Percentiles rank a stretch among this genome's conserved stretches.
phyloP scores from a whole-genome alignment of 2,113 vertebrate species.

The Colossoma macropomum region DNA sequence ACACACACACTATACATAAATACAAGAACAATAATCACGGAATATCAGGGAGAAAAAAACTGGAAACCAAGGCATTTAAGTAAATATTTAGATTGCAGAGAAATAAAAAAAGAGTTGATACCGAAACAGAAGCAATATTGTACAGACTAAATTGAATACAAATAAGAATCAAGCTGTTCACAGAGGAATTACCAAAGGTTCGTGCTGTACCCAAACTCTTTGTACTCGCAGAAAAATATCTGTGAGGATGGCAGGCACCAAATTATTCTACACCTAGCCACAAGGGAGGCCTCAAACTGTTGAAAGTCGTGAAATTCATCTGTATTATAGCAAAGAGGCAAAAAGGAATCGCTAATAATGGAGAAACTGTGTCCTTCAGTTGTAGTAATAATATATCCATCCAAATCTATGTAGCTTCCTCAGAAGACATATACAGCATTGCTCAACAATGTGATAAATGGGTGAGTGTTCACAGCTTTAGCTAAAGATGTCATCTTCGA shows the following conservation, averaged over 20 bases:
- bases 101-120: conserved; percentile 85
- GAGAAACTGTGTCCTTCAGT: conserved; percentile 45
- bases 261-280: not conserved
- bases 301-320: conserved; percentile 58
- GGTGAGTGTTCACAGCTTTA: conserved; percentile 52
- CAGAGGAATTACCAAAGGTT: conserved; percentile 60
- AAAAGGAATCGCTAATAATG: conserved; percentile 48
- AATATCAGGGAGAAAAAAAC: conserved; percentile 98
- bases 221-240: conserved; percentile 55
- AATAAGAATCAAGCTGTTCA: conserved; percentile 53
- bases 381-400: conserved; percentile 49
- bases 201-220: conserved; percentile 55
- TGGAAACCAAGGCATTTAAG: conserved; percentile 90
- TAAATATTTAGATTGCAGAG: conserved; percentile 88
- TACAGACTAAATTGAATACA: conserved; percentile 58
- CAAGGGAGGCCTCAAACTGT: conserved; percentile 55
- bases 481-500: conserved; percentile 65
- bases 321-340: conserved; percentile 52
- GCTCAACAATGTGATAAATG: conserved; percentile 42
- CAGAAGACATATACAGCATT: conserved; percentile 65
- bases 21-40: conserved; percentile 99
- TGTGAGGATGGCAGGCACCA: conserved; percentile 17
- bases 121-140: conserved; percentile 77
- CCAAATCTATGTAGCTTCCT: conserved; percentile 52
- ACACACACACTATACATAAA: conserved; percentile 99